Evolutionary conservation across 2,888 invertebrate species (phyloP).

Genomic region (Tetragnatha montana): DNA sequence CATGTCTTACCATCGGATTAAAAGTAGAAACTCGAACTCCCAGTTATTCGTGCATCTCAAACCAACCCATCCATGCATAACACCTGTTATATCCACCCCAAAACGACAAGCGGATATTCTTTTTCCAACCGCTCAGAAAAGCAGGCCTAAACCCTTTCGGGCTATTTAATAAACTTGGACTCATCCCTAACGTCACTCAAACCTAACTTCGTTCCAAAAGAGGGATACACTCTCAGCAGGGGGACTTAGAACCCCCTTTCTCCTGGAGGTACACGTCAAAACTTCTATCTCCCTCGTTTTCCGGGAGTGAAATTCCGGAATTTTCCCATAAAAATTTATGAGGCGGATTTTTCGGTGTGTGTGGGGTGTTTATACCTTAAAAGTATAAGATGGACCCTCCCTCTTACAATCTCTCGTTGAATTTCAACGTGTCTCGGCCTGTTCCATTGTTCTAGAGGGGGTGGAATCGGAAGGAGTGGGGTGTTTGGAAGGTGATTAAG

Average conservation of each 20-base stretch:
- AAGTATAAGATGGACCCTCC: constrained; percentile 16
- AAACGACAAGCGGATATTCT: neutral
- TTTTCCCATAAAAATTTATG: constrained; percentile 66
- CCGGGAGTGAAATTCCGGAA: constrained; percentile 17
- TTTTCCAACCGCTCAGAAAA: neutral
- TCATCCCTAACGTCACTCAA: constrained; percentile 24
- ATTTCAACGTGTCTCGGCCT: constrained; percentile 43
- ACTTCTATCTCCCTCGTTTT: constrained; percentile 18
- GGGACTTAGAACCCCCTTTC: constrained; percentile 21
- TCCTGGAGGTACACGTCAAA: constrained; percentile 3
- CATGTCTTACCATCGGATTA: no score
- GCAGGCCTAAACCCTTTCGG: neutral
- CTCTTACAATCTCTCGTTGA: constrained; percentile 46
- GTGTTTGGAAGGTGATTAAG: constrained; percentile 20
- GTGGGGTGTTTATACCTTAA: constrained; percentile 56
- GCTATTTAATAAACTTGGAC: constrained; percentile 1
- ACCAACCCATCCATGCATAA: neutral
- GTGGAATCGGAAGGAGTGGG: constrained; percentile 40
- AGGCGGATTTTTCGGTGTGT: constrained; percentile 29
- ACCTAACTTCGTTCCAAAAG: constrained; percentile 22
- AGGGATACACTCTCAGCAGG: constrained; percentile 8
- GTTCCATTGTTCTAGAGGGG: constrained; percentile 40
- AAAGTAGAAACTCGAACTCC: no score
- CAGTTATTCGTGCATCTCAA: no score
- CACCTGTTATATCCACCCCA: neutral